Conservation (phyloP, 1,140 invertebrate genomes). For the Elysia chlorotica region DNA sequence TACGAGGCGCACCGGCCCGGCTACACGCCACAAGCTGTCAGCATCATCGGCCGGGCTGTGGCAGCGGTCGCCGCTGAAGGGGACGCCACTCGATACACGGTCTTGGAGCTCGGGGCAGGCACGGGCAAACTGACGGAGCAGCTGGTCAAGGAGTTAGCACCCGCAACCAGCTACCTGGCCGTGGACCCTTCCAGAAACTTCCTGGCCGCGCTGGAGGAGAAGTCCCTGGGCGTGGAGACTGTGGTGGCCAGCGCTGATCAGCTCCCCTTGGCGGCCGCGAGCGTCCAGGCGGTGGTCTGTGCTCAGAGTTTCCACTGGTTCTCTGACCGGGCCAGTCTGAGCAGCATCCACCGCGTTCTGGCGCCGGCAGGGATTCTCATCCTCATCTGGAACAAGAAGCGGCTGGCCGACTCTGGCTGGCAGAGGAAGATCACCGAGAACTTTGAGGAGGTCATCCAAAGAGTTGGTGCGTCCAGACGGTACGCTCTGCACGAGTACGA, state of each 20-base stretch:
- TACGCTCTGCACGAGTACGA: background rate
- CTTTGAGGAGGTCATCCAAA: background rate
- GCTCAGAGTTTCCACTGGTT: slow-evolving; percentile 39
- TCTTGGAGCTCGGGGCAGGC: slow-evolving; percentile 31
- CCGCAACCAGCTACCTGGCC: slow-evolving; percentile 15
- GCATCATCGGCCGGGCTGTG: background rate
- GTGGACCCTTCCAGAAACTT: slow-evolving; percentile 26
- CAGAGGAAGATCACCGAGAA: background rate
- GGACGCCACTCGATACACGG: background rate
- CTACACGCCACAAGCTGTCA: slow-evolving; percentile 14
- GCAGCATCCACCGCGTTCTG: slow-evolving; percentile 29
- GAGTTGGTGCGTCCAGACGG: background rate
- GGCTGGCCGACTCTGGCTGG: background rate
- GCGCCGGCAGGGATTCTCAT: slow-evolving; percentile 26
- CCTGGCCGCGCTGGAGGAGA: slow-evolving; percentile 14
- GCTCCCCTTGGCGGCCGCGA: background rate
- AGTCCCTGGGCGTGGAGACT: slow-evolving; percentile 14
- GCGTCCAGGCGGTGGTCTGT: slow-evolving; percentile 23
- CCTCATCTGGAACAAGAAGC: slow-evolving; percentile 12
- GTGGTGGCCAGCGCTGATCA: slow-evolving; percentile 6
- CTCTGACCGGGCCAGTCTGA: slow-evolving; percentile 17
- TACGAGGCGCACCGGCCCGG: slow-evolving; percentile 14
- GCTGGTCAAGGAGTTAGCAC: slow-evolving; percentile 11
- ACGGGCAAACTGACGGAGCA: slow-evolving; percentile 28
- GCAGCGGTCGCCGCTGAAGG: background rate